A percentile compares a stretch with the other conserved stretches of the same genome.
Conservation (phyloP, 2,113 vertebrate species). For the Sceloporus tristichus region DNA sequence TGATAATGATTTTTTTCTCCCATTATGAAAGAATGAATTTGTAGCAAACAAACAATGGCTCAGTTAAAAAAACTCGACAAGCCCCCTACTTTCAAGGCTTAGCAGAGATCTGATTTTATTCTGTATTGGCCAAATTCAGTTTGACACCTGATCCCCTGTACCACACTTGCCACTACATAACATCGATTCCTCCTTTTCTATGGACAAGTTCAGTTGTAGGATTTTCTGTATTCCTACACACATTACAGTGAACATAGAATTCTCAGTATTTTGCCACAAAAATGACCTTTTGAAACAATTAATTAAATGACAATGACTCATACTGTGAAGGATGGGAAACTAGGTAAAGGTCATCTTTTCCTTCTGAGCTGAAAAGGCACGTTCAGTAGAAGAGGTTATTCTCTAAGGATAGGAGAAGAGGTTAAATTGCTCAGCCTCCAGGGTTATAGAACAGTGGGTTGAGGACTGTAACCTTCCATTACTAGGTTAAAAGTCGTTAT, state of each 20-base stretch:
- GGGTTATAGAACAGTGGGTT: conserved; percentile 37
- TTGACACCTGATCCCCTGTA: neutral
- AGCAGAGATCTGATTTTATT: neutral
- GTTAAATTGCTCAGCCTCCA: conserved; percentile 36
- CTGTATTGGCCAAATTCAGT: neutral
- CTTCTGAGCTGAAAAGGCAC: conserved; percentile 33
- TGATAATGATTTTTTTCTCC: conserved; percentile 48
- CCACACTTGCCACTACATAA: neutral
- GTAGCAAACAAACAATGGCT: conserved; percentile 30
- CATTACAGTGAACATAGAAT: conserved; percentile 1
- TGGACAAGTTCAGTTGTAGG: conserved; percentile 25
- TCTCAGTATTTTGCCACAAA: conserved; percentile 35
- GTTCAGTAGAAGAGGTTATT: neutral
- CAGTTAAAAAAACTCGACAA: conserved; percentile 56
- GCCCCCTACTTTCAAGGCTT: too few relatives aligned
- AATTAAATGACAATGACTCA: conserved; percentile 36
- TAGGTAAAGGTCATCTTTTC: conserved; percentile 4
- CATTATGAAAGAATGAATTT: conserved; percentile 26
- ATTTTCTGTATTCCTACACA: conserved; percentile 13
- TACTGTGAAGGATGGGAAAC: conserved; percentile 45
- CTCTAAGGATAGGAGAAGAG: conserved; percentile 36
- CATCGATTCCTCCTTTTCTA: conserved; percentile 2
- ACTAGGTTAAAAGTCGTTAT: conserved; percentile 43
- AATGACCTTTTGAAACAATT: conserved; percentile 42
- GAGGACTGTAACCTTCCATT: conserved; percentile 38